phyloP scores from a whole-genome alignment of 2,797 vertebrate genomes.

The Fratercula arctica region DNA sequence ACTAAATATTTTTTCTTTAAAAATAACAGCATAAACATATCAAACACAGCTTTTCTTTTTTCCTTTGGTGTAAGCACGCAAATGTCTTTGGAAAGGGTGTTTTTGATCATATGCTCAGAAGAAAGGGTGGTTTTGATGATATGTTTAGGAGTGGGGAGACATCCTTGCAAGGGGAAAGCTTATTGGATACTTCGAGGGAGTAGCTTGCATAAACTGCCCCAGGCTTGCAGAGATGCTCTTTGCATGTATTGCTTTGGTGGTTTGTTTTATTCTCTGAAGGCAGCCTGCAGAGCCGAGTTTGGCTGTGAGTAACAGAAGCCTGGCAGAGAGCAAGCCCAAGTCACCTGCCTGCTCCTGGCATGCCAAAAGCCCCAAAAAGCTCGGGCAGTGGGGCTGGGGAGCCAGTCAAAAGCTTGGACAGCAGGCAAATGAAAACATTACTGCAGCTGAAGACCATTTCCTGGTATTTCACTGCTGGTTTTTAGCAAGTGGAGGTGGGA shows the following conservation, averaged over 20 bases:
- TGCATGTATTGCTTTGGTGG: background rate
- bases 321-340: background rate
- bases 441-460: constrained; percentile 44
- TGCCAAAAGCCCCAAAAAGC: background rate
- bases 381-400: background rate
- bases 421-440: constrained; percentile 20
- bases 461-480: constrained; percentile 49
- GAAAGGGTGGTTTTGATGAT: background rate
- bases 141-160: background rate
- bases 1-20: background rate
- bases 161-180: background rate
- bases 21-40: background rate
- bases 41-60: background rate
- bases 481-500: background rate
- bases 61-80: background rate
- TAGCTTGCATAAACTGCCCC: background rate
- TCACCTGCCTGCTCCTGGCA: background rate
- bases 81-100: background rate
- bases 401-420: background rate
- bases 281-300: background rate
- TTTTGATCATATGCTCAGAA: background rate
- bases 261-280: background rate
- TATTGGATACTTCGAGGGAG: background rate
- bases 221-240: background rate
- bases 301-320: background rate